Conservation (phyloP, 2,888 invertebrate genomes). For the Rhagonycha fulva region DNA sequence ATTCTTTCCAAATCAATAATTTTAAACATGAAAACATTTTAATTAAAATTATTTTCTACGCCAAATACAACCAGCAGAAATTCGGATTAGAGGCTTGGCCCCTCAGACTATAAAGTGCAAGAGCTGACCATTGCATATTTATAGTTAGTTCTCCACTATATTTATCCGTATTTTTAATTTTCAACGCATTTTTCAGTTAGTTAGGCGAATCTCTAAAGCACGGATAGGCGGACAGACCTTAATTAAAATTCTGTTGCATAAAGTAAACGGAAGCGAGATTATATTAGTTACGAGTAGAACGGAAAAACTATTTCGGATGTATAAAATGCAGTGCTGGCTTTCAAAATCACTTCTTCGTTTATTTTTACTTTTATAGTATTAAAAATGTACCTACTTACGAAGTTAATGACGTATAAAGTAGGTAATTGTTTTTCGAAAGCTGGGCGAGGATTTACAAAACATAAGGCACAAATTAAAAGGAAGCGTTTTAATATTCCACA, state of each 20-base stretch:
- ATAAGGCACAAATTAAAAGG: background rate
- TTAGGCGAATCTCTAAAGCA: background rate
- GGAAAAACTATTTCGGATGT: too few species aligned
- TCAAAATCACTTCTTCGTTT: background rate
- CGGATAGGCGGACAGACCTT: background rate
- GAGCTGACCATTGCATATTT: background rate
- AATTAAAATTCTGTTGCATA: background rate
- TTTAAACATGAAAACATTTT: background rate
- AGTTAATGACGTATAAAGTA: background rate
- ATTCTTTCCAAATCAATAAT: background rate
- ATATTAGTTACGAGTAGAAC: background rate
- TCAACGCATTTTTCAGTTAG: background rate
- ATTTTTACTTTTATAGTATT: background rate
- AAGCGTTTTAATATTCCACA: background rate
- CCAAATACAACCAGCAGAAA: background rate
- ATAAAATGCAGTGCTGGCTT: background rate
- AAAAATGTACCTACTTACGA: background rate
- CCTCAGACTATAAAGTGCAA: background rate
- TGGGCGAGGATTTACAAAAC: background rate
- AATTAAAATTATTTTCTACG: background rate
- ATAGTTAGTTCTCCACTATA: background rate
- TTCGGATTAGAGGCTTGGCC: background rate
- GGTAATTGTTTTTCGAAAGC: background rate
- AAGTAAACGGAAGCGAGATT: background rate
- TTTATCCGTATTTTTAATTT: background rate